Conservation (phyloP, 2,797 vertebrate genomes). For the Alcedo quadribrachys region DNA sequence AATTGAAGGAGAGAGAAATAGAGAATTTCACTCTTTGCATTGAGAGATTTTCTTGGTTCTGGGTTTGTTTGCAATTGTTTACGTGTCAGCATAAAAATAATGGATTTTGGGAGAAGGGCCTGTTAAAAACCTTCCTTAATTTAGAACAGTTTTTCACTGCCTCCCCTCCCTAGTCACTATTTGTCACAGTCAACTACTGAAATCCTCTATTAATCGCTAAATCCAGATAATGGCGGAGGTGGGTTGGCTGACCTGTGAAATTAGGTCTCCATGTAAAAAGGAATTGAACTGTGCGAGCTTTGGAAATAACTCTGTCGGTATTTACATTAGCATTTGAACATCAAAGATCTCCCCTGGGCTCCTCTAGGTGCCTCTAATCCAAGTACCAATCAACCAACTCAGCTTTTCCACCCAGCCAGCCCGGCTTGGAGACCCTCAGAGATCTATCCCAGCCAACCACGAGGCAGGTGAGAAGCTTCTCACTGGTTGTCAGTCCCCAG, state of each 20-base stretch:
- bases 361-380: constrained; percentile 43
- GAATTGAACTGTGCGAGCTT: constrained; percentile 37
- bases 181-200: constrained; percentile 51
- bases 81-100: background rate
- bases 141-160: background rate
- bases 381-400: constrained; percentile 34
- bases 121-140: constrained; percentile 35
- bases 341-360: constrained; percentile 46
- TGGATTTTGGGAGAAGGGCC: background rate
- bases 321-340: constrained; percentile 35
- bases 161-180: constrained; percentile 19
- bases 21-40: background rate
- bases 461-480: background rate
- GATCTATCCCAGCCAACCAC: background rate
- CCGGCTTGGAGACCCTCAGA: background rate
- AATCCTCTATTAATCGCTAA: constrained; percentile 53
- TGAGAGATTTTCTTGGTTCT: background rate
- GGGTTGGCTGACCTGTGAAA: constrained; percentile 62
- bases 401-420: background rate
- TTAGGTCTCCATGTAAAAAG: constrained; percentile 63
- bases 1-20: constrained; percentile 38
- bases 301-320: constrained; percentile 56
- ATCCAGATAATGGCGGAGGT: constrained; percentile 51
- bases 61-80: background rate
- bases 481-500: background rate